Evolutionary conservation across 2,888 invertebrate genomes (phyloP).

Genomic region (Dasysyrphus albostriatus): DNA sequence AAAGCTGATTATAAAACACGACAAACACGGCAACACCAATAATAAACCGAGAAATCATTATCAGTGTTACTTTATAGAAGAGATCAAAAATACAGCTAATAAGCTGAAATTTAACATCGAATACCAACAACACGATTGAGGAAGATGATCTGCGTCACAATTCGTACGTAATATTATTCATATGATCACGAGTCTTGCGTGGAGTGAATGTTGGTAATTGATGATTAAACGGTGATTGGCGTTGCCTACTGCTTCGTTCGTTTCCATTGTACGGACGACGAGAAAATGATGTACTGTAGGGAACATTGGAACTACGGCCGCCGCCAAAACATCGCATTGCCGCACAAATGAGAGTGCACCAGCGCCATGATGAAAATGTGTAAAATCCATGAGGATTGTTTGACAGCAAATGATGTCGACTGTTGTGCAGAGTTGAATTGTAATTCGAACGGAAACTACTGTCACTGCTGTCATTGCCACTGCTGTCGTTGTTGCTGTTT

Average conservation of each 20-base stretch:
- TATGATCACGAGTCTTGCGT: slow-evolving; percentile 82
- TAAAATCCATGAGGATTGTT: slow-evolving; percentile 81
- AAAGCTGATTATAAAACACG: slow-evolving; percentile 74
- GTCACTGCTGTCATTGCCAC: slow-evolving; percentile 80
- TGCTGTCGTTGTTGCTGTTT: slow-evolving; percentile 78
- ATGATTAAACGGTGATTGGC: slow-evolving; percentile 80
- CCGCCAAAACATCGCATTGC: slow-evolving; percentile 84
- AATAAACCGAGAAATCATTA: slow-evolving; percentile 55
- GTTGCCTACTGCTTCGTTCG: slow-evolving; percentile 76
- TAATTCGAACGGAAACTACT: slow-evolving; percentile 82
- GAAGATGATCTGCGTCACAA: slow-evolving; percentile 82
- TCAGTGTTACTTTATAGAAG: slow-evolving; percentile 63
- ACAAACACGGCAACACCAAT: slow-evolving; percentile 70
- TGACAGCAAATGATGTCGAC: slow-evolving; percentile 81
- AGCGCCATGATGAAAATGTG: slow-evolving; percentile 82
- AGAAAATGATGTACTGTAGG: slow-evolving; percentile 80
- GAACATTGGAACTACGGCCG: slow-evolving; percentile 79
- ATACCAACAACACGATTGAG: slow-evolving; percentile 65
- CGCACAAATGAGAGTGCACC: slow-evolving; percentile 83
- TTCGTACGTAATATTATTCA: slow-evolving; percentile 83
- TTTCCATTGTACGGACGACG: slow-evolving; percentile 78
- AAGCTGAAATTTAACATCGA: slow-evolving; percentile 64
- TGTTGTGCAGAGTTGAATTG: slow-evolving; percentile 82
- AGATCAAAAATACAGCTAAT: slow-evolving; percentile 70
- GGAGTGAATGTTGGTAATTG: slow-evolving; percentile 82